These are phyloP conservation scores for Pogona vitticeps DNA, from an alignment of 2,113 vertebrate genomes.

Conservation along the genomic window DNA sequence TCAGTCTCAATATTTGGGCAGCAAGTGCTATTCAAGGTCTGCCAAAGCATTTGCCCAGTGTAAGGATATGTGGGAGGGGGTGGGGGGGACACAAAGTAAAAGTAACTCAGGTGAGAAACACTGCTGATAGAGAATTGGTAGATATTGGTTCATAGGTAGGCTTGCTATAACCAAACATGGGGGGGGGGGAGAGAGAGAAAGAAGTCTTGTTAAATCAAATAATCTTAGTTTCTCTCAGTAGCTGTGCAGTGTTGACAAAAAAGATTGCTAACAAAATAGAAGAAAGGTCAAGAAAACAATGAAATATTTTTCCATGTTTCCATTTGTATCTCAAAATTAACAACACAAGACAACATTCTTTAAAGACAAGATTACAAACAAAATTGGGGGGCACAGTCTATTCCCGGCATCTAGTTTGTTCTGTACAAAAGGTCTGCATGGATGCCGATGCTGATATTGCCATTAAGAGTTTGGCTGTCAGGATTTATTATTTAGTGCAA, in stretches of 20 bases:
- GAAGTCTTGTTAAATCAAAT: no score
- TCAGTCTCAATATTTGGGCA: slow-evolving; percentile 4
- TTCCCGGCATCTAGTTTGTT: no score
- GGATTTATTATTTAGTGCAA: no score
- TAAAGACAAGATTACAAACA: no score
- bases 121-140: background rate
- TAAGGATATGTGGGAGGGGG: background rate
- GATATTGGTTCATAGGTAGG: background rate
- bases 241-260: background rate
- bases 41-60: background rate
- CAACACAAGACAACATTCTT: no score
- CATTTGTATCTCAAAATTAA: background rate
- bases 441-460: no score
- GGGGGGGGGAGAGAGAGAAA: no score
- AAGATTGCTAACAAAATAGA: background rate
- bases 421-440: no score
- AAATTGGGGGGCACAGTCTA: no score
- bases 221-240: background rate
- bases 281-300: background rate
- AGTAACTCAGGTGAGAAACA: background rate
- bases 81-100: background rate
- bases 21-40: background rate
- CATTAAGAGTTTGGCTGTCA: no score
- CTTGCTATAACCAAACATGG: background rate
- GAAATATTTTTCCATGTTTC: background rate